Conservation (phyloP, 2,888 invertebrate genomes). For the Horisme vitalbata region DNA sequence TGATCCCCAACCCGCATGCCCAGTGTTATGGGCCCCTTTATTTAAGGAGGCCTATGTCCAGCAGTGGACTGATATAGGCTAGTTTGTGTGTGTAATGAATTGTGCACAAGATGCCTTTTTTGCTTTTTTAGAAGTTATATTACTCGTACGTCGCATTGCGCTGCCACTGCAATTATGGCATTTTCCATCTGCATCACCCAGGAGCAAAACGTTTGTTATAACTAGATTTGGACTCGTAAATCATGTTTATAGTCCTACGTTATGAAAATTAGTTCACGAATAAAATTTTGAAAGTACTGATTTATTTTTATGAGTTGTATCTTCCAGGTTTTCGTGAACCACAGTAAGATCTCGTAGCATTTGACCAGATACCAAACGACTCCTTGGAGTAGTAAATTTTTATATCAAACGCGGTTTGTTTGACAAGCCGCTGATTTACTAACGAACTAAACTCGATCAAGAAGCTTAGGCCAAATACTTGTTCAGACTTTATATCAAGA, state of each 20-base stretch:
- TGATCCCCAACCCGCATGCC: no score
- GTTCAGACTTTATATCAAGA: no score
- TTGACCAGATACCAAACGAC: conserved; percentile 28
- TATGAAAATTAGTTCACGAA: conserved; percentile 54
- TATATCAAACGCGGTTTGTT: conserved; percentile 60
- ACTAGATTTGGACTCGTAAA: conserved; percentile 61
- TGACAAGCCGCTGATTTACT: conserved; percentile 70
- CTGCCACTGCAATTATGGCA: conserved; percentile 20
- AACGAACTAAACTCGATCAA: conserved; percentile 34
- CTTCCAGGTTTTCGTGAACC: no score
- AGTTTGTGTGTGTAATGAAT: no score
- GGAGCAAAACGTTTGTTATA: conserved; percentile 33
- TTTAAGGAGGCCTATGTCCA: no score
- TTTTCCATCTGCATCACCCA: conserved; percentile 35
- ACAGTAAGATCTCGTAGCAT: no score
- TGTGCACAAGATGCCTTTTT: no score
- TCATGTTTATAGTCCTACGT: conserved; percentile 58
- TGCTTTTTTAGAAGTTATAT: no score
- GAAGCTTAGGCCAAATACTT: background rate
- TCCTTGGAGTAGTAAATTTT: conserved; percentile 60
- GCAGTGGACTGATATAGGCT: no score
- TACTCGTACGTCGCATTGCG: conserved; percentile 17
- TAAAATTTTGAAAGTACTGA: conserved; percentile 39
- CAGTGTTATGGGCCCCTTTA: no score
- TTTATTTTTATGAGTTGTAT: conserved; percentile 36